Base-by-base conservation (phyloP, 2,888 invertebrate genomes). In the Machimus rusticus region DNA sequence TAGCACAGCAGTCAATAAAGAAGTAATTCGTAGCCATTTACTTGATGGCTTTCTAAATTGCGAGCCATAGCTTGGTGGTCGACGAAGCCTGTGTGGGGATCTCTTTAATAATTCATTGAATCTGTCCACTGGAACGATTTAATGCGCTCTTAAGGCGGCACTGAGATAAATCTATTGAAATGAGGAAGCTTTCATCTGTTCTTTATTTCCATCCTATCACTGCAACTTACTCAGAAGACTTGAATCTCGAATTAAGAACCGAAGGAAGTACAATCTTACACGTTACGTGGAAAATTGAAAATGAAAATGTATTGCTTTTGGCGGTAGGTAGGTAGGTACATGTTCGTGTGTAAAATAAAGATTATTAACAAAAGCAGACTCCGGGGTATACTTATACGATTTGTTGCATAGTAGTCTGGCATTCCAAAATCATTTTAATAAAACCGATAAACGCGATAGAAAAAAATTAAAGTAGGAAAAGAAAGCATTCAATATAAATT, bases 11-110 rank as follows among this genome's bases (percentile, higher is more conserved):
- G 89, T 89, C 89, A 89, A 89, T 89, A 88, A 89, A 89, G 89
- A 88, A 88, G 89, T 89, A 88, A 89, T 89, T 89, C 88, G 89
- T 89, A 87, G 89, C 89, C 89, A 89, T 89, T 89, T 89, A 89
- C 89, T 76, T 89, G 89, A 89, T 89, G 88, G 89, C 89, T 89
- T 88, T 87, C 88, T 85, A 89, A 89, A 89, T 88, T 89, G 88
- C 88, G 86, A 88, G 88, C 88, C 88, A 89, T 78, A 86, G 66
- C 31, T 37, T 43, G 66, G 77, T 77, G 86, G 55, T 14, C 43
- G 86, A 66, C n/a, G 84, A 74, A 57, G 37, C 84, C 84, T 39
- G 43, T 55, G 43, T 39, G 84, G 51, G 51, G 37, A 84, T 37
- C 84, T 84, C 84, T 84, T 84, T 84, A 84, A 84, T 84, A 84